Base-by-base conservation (phyloP, 2,888 invertebrate genomes). In the Omphaloscelis lunosa region DNA sequence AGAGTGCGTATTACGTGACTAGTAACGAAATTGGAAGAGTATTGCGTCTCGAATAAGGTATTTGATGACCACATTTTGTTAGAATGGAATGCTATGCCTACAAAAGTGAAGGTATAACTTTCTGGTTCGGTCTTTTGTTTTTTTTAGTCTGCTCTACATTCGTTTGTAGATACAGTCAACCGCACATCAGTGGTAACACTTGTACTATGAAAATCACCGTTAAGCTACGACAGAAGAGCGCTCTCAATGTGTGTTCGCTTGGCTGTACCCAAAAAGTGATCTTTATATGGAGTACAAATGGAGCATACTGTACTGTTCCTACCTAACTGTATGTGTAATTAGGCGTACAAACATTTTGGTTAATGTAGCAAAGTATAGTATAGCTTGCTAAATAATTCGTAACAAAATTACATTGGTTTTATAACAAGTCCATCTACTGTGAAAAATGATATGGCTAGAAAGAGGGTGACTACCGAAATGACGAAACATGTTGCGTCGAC, bases 1-100 rank as follows among this genome's bases (percentile, higher is more conserved):
- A 85, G 79, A 88, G 86, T 83, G 41, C 77, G 70, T 69, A 34
- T 76, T 85, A 88, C 86, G 87, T 88, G 87, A 86, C 85, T 72
- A 34, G 85, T 71, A 82, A 79, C 15, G n/a, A 74, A 78, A 88
- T 82, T 73, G 70, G 78, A 77, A 63, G 59, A 79, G 70, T 56
- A 80, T 76, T 67, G 51, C 74, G 70, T 61, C 62, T 70, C 34
- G 75, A 77, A 71, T 77, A 74, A 62, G 70, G 75, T 72, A 84
- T 88, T 82, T 72, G 70, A 61, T 71, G 59, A 77, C 53, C 67
- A 66, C 62, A 76, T n/a, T 68, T 53, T 69, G 41, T 56, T 74
- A 51, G 72, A 75, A 74, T 53, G 66, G 72, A 77, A 79, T 62
- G 61, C 8, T 53, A 34, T 65, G 59, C 41, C n/a, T 72, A 51